Evolutionary conservation across 2,888 invertebrate genomes (phyloP).

Genomic region (Portevinia maculata): DNA sequence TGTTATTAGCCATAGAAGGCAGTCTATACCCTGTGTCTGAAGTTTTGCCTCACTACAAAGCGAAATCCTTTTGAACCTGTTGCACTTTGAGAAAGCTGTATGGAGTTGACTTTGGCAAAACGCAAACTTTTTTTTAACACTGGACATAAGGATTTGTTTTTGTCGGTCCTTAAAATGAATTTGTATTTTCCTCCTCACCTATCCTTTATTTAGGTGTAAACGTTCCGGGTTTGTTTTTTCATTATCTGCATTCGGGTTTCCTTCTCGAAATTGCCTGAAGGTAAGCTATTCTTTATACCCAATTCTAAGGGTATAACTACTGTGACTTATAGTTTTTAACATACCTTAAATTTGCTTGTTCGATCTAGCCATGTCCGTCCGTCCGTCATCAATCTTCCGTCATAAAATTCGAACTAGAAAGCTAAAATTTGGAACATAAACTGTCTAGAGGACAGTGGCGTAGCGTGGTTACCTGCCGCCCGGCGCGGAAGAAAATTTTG

Average conservation of each 20-base stretch:
- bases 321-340: no score
- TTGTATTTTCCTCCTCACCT: slow-evolving; percentile 1
- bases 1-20: slow-evolving; percentile 30
- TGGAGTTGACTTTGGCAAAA: slow-evolving; percentile 61
- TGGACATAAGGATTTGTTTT: slow-evolving; percentile 23
- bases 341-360: no score
- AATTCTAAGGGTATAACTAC: no score
- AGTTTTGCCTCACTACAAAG: slow-evolving; percentile 64
- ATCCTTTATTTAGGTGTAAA: slow-evolving; percentile 10
- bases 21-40: slow-evolving; percentile 64
- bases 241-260: slow-evolving; percentile 24
- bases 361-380: no score
- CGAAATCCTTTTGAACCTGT: slow-evolving; percentile 74
- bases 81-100: slow-evolving; percentile 59
- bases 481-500: no score
- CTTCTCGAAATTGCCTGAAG: slow-evolving; percentile 49
- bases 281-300: slow-evolving; percentile 10
- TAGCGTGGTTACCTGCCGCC: no score
- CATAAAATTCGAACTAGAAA: no score
- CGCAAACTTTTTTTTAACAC: slow-evolving; percentile 51
- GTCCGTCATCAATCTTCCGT: no score
- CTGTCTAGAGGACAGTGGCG: no score
- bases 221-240: slow-evolving; percentile 19
- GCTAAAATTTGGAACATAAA: no score
- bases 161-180: slow-evolving; percentile 9